Evolutionary conservation across 2,888 invertebrate species (phyloP).

Genomic region (Seira sanloemensis): DNA sequence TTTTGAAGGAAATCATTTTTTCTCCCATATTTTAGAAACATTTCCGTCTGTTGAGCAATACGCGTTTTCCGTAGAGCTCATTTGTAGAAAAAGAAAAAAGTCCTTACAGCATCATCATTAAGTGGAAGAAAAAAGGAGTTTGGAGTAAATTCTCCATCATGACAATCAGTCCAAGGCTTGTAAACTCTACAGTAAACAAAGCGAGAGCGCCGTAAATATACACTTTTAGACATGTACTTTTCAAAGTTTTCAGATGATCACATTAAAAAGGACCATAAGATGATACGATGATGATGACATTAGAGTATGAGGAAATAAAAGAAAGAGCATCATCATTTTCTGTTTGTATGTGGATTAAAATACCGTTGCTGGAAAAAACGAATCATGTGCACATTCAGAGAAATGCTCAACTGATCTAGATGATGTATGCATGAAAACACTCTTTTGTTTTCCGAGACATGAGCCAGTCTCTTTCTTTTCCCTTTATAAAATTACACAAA

Average conservation of each 20-base stretch:
- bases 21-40: background rate
- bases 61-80: background rate
- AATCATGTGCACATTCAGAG: background rate
- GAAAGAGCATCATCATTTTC: background rate
- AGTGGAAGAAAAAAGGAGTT: background rate
- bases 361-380: background rate
- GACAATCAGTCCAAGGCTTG: background rate
- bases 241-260: constrained; percentile 14
- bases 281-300: background rate
- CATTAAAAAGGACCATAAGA: constrained; percentile 18
- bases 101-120: constrained; percentile 12
- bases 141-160: background rate
- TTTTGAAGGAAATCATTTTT: constrained; percentile 20
- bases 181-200: background rate
- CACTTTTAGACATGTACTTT: too few species aligned
- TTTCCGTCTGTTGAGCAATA: too few species aligned
- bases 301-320: background rate
- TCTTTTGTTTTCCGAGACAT: background rate
- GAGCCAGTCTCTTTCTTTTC: background rate
- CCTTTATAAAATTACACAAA: background rate
- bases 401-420: background rate
- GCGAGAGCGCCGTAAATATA: too few species aligned
- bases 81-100: background rate
- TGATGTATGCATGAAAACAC: background rate
- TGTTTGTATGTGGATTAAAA: background rate